These are phyloP conservation scores for Nothobranchius furzeri DNA, from an alignment of 2,113 vertebrate species.

Conservation along the genomic window DNA sequence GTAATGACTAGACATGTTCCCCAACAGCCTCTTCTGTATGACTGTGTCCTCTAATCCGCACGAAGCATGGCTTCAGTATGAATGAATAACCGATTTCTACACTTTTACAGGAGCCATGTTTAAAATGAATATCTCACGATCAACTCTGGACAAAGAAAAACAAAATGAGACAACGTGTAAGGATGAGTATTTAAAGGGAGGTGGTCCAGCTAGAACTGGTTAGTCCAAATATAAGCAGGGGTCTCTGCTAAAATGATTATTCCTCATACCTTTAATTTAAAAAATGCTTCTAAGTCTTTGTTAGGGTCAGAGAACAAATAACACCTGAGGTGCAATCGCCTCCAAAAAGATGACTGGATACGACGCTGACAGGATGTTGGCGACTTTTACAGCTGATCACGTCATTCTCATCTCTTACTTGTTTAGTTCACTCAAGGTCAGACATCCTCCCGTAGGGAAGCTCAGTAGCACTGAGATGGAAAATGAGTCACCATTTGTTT, in stretches of 20 bases:
- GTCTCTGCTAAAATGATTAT: conserved; percentile 16
- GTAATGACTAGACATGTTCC: conserved; percentile 64
- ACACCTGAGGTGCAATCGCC: conserved; percentile 53
- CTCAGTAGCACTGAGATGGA: too few relatives aligned
- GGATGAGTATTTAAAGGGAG: conserved; percentile 21
- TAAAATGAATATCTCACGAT: conserved; percentile 11
- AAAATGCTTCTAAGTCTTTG: conserved; percentile 2
- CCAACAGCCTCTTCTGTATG: conserved; percentile 43
- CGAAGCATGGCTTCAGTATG: conserved; percentile 46
- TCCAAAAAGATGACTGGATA: conserved; percentile 28
- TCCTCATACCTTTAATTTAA: background rate
- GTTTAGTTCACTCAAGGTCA: too few relatives aligned
- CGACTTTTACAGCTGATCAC: background rate
- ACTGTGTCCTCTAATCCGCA: conserved; percentile 56
- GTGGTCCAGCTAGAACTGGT: conserved; percentile 11
- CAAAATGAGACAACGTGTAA: background rate
- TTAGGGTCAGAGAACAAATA: conserved; percentile 59
- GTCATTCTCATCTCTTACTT: too few relatives aligned
- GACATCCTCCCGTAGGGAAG: too few relatives aligned
- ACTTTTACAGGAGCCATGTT: conserved; percentile 39
- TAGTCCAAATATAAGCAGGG: background rate
- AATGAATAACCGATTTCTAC: conserved; percentile 51
- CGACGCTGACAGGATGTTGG: conserved; percentile 30
- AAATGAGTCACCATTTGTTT: too few relatives aligned
- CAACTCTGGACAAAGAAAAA: conserved; percentile 16